Percentiles rank a stretch among this genome's conserved stretches.
phyloP scores from a whole-genome alignment of 1,140 invertebrate genomes.

The Solenopsis fugax region DNA sequence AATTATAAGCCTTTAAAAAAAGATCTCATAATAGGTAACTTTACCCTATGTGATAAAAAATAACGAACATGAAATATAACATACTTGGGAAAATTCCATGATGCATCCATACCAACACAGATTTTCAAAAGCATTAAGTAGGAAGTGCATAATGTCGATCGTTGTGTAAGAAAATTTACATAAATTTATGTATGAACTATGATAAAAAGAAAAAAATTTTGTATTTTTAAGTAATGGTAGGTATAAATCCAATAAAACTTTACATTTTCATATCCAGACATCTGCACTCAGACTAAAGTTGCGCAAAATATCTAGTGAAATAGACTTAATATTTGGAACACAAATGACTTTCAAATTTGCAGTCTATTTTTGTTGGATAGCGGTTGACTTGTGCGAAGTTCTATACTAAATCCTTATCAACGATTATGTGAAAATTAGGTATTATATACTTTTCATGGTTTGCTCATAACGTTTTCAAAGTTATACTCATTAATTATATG shows the following conservation, averaged over 20 bases:
- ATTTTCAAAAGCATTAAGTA: neutral
- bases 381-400: neutral
- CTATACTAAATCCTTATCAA: neutral
- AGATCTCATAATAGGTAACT: no score
- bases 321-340: constrained; percentile 21
- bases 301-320: constrained; percentile 10
- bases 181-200: neutral
- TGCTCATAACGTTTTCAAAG: neutral
- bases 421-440: neutral
- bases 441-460: neutral
- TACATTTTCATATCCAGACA: neutral
- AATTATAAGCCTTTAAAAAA: no score
- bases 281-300: constrained; percentile 25
- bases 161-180: neutral
- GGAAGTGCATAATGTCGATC: neutral
- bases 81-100: neutral
- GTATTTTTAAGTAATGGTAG: neutral
- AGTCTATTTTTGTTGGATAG: no score
- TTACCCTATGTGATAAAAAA: neutral
- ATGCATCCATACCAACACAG: neutral
- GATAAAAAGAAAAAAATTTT: neutral
- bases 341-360: constrained; percentile 27
- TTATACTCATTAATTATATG: constrained; percentile 18
- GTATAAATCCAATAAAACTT: neutral
- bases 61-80: neutral